Conservation (phyloP, 2,113 vertebrate genomes). For the Notechis scutatus region DNA sequence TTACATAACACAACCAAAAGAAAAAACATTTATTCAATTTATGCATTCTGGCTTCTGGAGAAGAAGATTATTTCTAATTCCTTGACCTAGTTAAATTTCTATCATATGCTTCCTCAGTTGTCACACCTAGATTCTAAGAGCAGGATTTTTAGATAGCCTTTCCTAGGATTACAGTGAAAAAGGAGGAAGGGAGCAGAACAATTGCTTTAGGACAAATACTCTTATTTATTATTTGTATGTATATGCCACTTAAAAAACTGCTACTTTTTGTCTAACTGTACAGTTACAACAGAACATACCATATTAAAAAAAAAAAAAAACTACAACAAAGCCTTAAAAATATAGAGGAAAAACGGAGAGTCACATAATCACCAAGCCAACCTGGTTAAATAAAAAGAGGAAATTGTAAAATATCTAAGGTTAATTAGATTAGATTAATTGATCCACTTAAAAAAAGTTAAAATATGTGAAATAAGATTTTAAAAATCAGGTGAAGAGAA, state of each 20-base stretch:
- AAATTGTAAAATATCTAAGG: not conserved
- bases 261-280: not conserved
- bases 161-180: not conserved
- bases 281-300: not conserved
- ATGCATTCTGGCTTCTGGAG: not conserved
- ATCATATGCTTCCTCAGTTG: not conserved
- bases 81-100: not conserved
- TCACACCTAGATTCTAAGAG: not conserved
- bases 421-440: not conserved
- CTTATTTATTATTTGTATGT: not conserved
- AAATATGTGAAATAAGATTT: not conserved
- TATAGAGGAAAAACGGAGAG: not conserved
- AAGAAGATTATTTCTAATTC: not conserved
- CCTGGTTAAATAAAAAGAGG: not conserved
- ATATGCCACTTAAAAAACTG: not conserved
- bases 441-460: not conserved
- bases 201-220: not conserved
- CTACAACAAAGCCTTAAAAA: not conserved
- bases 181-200: not conserved
- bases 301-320: not conserved
- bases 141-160: not conserved
- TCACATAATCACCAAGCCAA: not conserved
- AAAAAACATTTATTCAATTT: not conserved
- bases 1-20: not conserved
- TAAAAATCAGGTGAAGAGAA: not conserved